Base-by-base conservation (phyloP, 2,113 vertebrate species). In the Malaclemys terrapin region DNA sequence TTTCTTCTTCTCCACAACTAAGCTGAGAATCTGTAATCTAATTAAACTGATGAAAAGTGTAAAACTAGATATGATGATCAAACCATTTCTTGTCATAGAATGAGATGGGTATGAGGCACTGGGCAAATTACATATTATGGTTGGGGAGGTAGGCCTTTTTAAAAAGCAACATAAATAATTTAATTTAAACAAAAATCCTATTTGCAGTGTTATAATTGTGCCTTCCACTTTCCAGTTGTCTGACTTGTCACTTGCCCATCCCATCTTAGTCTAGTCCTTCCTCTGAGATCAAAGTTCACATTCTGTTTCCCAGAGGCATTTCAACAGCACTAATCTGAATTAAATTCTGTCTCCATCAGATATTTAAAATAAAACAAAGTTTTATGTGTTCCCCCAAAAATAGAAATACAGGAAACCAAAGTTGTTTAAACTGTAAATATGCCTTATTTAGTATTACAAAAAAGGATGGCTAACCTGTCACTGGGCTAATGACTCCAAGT, bases 391-490 rank as follows among this genome's bases (percentile, higher is more conserved):
- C 4, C 47, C 2, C 10, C 78, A n/a, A 87, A 87, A 57, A 6
- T 6, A n/a, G 5, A 45, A 80, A 7, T 27, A 27, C 10, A 17
- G 8, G 65, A 20, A 69, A 69, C 16, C n/a, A 4, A 75, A 69
- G 7, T 69, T 82, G 84, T 80, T 59, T 59, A 78, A 81, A 72
- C 5, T n/a, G 9, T 69, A 65, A 35, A 85, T 57, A 59, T 76
- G 0, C 5, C 69, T 87, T 22, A 3, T 53, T 89, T 94, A n/a
- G 17, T 5, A 62, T 5, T 69, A 76, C 87, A 38, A 93, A 59
- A 19, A 8, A 5, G 5, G 2, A 16, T 20, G 0, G 38, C 47
- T 78, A 72, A 80, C n/a, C 52, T 56, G 24, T 1, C 7, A 3
- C 45, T 52, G 24, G 80, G 2, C 7, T 47, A 4, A 5, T 27